Evolutionary conservation across 2,797 vertebrate species (phyloP).

Genomic region (Anas flavirostris): DNA sequence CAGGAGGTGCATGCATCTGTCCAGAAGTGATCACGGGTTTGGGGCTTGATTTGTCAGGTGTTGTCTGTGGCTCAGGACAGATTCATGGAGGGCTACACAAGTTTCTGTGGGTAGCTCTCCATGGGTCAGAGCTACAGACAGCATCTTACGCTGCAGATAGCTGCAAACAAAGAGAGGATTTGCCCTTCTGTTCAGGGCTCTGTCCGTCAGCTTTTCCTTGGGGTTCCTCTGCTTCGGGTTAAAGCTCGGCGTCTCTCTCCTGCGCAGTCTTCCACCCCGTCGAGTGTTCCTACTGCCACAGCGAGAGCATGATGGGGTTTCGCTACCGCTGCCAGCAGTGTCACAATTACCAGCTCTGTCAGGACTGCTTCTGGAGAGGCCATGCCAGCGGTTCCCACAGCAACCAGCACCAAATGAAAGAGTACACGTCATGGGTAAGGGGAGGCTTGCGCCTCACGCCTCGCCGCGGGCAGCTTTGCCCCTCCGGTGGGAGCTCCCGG

Average conservation of each 20-base stretch:
- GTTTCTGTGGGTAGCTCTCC: not conserved
- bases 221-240: not conserved
- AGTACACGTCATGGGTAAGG: constrained; percentile 99
- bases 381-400: constrained; percentile 98
- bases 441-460: constrained; percentile 11
- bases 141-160: not conserved
- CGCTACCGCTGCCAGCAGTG: constrained; percentile 99
- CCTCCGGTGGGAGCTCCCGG: not conserved
- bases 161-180: not conserved
- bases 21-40: not conserved
- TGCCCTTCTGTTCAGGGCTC: not conserved
- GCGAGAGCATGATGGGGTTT: constrained; percentile 99
- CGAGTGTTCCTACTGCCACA: constrained; percentile 98
- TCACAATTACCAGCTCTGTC: constrained; percentile 99
- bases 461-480: constrained; percentile 16
- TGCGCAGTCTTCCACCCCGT: constrained; percentile 96
- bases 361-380: constrained; percentile 99
- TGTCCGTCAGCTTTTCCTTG: not conserved
- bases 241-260: not conserved
- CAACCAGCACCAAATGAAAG: constrained; percentile 99
- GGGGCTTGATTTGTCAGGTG: not conserved
- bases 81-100: not conserved
- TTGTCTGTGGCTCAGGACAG: not conserved
- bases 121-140: not conserved
- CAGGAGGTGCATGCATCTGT: not conserved